Evolutionary conservation across 2,797 vertebrate genomes (phyloP).

Genomic region (Rhinoraja longicauda): DNA sequence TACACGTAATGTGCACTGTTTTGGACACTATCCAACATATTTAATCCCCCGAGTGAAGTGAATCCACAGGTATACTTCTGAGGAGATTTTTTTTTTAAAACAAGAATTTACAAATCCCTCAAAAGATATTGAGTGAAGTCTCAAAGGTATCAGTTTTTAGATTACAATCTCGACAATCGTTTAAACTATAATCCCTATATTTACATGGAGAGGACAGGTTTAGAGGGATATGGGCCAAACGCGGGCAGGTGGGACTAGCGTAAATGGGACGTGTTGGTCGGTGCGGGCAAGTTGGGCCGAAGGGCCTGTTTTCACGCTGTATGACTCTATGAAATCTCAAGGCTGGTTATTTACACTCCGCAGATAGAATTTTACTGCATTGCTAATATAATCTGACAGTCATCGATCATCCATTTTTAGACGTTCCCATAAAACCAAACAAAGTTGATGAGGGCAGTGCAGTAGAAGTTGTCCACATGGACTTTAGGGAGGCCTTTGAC

Average conservation of each 20-base stretch:
- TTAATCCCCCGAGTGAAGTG: not conserved
- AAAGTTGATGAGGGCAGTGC: no score
- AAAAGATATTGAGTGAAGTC: not conserved
- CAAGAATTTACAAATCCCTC: not conserved
- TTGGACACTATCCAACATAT: not conserved
- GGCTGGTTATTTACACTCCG: not conserved
- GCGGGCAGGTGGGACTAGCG: no score
- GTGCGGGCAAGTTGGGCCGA: no score
- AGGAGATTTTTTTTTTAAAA: not conserved
- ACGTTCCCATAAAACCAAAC: not conserved
- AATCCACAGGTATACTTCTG: not conserved
- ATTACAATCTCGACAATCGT: not conserved
- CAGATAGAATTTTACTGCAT: not conserved
- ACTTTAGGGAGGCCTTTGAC: no score
- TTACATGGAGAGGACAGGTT: no score
- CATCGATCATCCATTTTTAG: not conserved
- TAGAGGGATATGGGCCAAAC: no score
- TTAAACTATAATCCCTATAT: no score
- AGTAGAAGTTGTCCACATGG: no score
- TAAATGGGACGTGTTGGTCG: no score
- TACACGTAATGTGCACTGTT: not conserved
- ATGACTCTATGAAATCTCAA: not conserved
- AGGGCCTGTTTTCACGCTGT: no score
- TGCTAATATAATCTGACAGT: not conserved
- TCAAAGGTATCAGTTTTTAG: not conserved